Base-by-base conservation (phyloP, 2,888 invertebrate species). In the Brachyopa scutellaris region DNA sequence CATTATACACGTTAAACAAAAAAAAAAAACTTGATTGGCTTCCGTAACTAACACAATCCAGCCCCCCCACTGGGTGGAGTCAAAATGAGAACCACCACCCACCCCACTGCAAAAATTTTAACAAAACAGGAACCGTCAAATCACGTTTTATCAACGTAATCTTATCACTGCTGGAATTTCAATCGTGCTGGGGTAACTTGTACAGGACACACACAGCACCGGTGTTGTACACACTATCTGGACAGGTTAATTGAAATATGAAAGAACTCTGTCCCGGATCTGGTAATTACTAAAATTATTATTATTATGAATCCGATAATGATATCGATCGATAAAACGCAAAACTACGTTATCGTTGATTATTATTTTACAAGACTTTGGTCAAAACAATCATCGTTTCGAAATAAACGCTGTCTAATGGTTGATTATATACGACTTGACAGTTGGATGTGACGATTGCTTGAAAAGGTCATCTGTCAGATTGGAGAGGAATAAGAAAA, bases 21-120 rank as follows among this genome's bases (percentile, higher is more conserved):
- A 33, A 13, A 1, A 1, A n/a, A 21, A 47, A 62, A 67, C 67
- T 69, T 70, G 29, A 49, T 59, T 70, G 59, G 70, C 59, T 70
- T 70, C 51, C 11, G 1, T 13, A 11, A 11, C 33, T 9, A 9
- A 11, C 38, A n/a, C 19, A 69, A 23, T 55, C 21, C 67, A 15
- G 11, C 36, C 31, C 47, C 57, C 31, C 26, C 23, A 15, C 15
- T 36, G 70, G 70, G 70, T 40, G 59, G 70, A 40, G 49, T 61
- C 40, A 31, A 40, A 40, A 69, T 8, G 36, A 4, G 21, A 47
- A n/a, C n/a, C n/a, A n/a, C n/a, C n/a, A n/a, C 49, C 47, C n/a
- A 26, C 11, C 21, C 38, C 38, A 47, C n/a, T 33, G 15, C 36
- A 36, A 26, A 42, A 61, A 23, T 11, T 17, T 33, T 23, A 1